phyloP scores from a whole-genome alignment of 2,888 invertebrate genomes.

The Parnassius glacialis region DNA sequence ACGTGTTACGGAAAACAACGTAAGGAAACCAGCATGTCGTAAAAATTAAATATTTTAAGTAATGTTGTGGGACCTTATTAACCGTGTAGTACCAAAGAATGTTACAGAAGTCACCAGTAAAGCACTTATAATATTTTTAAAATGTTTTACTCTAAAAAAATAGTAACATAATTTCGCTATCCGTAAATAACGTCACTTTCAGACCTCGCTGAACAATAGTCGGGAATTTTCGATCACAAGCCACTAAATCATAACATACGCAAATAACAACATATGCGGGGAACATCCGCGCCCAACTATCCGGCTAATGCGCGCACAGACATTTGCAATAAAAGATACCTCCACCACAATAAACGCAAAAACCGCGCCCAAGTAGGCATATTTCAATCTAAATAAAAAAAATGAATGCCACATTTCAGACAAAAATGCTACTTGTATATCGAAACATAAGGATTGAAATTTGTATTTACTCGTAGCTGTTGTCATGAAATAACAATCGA shows the following conservation, averaged over 20 bases:
- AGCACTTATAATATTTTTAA: neutral
- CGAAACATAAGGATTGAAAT: conserved; percentile 26
- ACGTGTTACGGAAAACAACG: no score
- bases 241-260: conserved; percentile 46
- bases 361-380: conserved; percentile 38
- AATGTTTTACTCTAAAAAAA: neutral
- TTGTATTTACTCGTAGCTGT: conserved; percentile 21
- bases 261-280: conserved; percentile 59
- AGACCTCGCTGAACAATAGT: conserved; percentile 19
- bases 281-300: conserved; percentile 50
- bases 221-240: conserved; percentile 28
- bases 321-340: conserved; percentile 63
- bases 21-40: no score
- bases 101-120: no score
- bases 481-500: conserved; percentile 24
- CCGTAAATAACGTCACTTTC: conserved; percentile 19
- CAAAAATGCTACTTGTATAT: conserved; percentile 19
- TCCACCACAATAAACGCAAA: conserved; percentile 48
- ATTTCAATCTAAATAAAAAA: conserved; percentile 30
- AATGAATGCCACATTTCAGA: conserved; percentile 18
- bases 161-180: conserved; percentile 3
- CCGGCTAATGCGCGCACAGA: conserved; percentile 58
- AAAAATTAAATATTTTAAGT: no score
- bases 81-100: no score
- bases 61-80: no score